Conservation (phyloP, 1,140 invertebrate genomes). For the Drosophila pseudoobscura region DNA sequence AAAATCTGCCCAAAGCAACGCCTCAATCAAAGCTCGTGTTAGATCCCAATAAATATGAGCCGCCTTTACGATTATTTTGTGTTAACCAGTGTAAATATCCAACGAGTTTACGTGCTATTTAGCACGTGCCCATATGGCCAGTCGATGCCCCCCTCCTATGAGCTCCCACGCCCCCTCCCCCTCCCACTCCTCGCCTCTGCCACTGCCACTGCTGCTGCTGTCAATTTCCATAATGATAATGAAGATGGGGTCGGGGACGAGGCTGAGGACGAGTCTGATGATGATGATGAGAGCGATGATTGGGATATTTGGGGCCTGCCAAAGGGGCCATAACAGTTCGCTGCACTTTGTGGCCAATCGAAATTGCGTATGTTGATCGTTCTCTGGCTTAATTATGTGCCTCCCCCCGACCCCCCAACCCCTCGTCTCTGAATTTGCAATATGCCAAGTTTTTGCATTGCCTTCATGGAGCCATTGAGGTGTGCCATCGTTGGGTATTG, state of each 20-base stretch:
- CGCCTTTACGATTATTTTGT: not conserved
- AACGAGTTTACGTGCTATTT: conserved; percentile 35
- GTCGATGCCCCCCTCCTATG: not conserved
- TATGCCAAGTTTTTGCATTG: conserved; percentile 38
- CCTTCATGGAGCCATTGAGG: not conserved
- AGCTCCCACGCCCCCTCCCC: not conserved
- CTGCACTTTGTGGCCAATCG: conserved; percentile 66
- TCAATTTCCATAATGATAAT: conserved; percentile 41
- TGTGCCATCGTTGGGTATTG: conserved; percentile 10
- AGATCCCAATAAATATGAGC: too few relatives aligned
- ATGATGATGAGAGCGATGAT: conserved; percentile 26
- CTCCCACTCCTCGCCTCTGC: not conserved
- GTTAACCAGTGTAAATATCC: conserved; percentile 27
- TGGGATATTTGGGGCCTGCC: conserved; percentile 29
- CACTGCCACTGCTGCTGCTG: conserved; percentile 11
- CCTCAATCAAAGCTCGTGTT: too few relatives aligned
- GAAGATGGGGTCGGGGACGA: conserved; percentile 24
- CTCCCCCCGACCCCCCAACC: not conserved
- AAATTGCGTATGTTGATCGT: conserved; percentile 64
- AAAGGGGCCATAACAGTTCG: conserved; percentile 39
- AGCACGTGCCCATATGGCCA: conserved; percentile 25
- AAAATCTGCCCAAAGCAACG: too few relatives aligned
- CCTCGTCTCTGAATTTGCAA: conserved; percentile 45
- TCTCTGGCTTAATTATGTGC: conserved; percentile 57
- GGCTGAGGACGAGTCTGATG: conserved; percentile 8